Evolutionary conservation across 2,113 vertebrate genomes (phyloP).

Genomic region (Macaca nemestrina): DNA sequence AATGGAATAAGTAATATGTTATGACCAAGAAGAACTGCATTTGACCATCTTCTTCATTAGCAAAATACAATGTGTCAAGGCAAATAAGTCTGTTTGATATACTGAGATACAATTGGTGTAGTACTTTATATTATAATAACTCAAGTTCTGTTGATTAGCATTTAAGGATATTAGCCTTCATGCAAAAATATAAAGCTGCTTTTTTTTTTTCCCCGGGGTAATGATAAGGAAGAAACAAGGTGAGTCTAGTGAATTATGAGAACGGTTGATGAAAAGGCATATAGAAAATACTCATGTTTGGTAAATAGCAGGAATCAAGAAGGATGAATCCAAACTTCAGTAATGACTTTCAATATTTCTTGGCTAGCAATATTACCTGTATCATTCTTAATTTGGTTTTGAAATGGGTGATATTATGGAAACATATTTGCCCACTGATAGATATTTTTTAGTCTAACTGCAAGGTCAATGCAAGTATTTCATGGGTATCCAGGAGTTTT

Average conservation of each 20-base stretch:
- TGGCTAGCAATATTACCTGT: not conserved
- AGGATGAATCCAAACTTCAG: not conserved
- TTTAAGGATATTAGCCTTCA: slow-evolving; percentile 1
- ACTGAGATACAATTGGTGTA: not conserved
- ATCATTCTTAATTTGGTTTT: slow-evolving; percentile 43
- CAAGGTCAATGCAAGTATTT: slow-evolving; percentile 35
- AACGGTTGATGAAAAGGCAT: not conserved
- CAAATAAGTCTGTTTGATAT: not conserved
- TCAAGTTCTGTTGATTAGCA: not conserved
- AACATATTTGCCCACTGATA: slow-evolving; percentile 20
- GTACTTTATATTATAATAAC: not conserved
- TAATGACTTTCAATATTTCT: slow-evolving; percentile 38
- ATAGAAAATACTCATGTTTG: not conserved
- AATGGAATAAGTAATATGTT: not conserved
- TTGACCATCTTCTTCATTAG: not conserved
- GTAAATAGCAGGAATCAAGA: not conserved
- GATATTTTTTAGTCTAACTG: slow-evolving; percentile 47
- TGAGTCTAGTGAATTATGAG: not conserved
- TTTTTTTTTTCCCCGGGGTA: not conserved
- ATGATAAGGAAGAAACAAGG: not conserved
- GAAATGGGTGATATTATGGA: not conserved
- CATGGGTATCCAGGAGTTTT: not conserved
- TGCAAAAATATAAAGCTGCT: not conserved
- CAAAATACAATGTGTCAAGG: not conserved
- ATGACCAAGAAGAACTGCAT: not conserved